Base-by-base conservation (phyloP, 1,140 invertebrate genomes). In the Procambarus virginalis region DNA sequence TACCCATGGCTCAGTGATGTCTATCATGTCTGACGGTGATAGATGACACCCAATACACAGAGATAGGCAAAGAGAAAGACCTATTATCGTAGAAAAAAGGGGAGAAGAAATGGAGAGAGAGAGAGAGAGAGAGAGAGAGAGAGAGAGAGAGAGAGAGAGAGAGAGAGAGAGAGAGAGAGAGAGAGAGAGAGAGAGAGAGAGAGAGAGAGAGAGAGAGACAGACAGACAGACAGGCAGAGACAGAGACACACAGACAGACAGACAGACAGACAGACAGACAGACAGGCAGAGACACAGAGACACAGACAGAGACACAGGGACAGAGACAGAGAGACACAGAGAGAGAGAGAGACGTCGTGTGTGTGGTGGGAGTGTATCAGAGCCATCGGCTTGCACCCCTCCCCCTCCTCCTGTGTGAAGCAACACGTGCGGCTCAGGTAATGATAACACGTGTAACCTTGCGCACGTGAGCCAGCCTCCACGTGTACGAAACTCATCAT, bases 61-160 rank as follows among this genome's bases (percentile, higher is more conserved):
- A 34, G 34, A 34, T 34, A 34, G 34, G 34, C 1, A 34, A 34
- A 34, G 34, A 34, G 34, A 34, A 34, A 34, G 34, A 34, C 0
- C 34, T 55, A 0, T 9, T 55, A 55, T 55, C 12, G 3, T 1
- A 20, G 46, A 34, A 12, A n/a, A 51, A 20, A 81, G 51, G 22
- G 51, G 8, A 17, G 60, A n/a, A 58, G 22, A 46, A 12, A 60
- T 4, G 8, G 14, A 58, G 10, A 58, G 22, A 34, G 14, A 34
- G 51, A 81, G 22, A 58, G 22, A 58, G 2, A n/a, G 49, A 46
- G 77, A 51, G 77, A 79, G 46, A 49, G 49, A 48, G 49, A 79
- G 77, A 79, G 48, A 79, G 45, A n/a, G 20, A n/a, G n/a, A 22
- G 12, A 51, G n/a, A 48, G 49, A 49, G 77, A 79, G 49, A 79